These are phyloP conservation scores for Margarornis squamiger DNA, from an alignment of 2,797 vertebrate species.

Conservation along the genomic window DNA sequence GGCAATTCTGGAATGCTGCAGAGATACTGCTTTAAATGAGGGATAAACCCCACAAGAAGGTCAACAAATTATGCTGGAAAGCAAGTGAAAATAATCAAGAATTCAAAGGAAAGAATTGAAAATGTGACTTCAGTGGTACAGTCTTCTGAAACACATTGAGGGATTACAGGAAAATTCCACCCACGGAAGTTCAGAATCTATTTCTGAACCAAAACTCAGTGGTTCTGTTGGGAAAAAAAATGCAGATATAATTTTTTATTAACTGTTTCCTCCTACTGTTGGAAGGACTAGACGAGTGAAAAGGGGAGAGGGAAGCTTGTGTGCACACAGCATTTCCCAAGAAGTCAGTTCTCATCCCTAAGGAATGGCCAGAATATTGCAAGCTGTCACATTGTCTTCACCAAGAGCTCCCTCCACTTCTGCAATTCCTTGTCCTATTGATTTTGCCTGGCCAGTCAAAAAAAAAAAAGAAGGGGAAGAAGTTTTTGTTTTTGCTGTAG, in stretches of 20 bases:
- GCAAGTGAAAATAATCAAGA: background rate
- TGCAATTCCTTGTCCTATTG: background rate
- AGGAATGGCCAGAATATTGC: background rate
- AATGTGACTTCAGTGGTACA: accelerated
- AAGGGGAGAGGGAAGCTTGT: background rate
- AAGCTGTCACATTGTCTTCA: background rate
- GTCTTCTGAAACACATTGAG: background rate
- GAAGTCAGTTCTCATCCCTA: background rate
- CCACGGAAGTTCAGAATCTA: background rate
- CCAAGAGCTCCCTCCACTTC: background rate
- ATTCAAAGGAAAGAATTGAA: background rate
- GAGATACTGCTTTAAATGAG: background rate
- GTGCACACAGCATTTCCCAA: background rate
- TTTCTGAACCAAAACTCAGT: background rate
- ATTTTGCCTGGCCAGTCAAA: background rate
- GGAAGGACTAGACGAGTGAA: background rate
- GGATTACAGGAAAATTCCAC: background rate
- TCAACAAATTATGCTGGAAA: background rate
- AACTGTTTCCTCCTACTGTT: background rate
- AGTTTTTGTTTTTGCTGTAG: constrained; percentile 27
- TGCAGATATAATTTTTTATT: background rate
- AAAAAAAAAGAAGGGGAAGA: background rate
- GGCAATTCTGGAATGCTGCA: background rate
- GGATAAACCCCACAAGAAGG: background rate
- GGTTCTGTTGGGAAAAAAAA: background rate